phyloP scores from a whole-genome alignment of 1,140 invertebrate species.

The Ladona fulva region DNA sequence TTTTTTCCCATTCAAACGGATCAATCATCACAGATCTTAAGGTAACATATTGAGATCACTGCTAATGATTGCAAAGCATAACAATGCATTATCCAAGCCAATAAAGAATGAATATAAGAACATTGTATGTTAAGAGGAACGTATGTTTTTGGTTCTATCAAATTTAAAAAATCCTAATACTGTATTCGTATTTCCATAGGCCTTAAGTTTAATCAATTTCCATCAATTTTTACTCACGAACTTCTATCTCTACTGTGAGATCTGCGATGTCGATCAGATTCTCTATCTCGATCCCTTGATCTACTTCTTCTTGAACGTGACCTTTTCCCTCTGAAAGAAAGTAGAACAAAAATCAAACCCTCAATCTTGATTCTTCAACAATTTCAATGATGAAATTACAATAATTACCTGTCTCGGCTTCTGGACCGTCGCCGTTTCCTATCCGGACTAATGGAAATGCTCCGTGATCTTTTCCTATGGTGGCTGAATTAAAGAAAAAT shows the following conservation, averaged over 20 bases:
- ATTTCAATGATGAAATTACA: conserved; percentile 15
- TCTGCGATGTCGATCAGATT: conserved; percentile 30
- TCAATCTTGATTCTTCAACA: not conserved
- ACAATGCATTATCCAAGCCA: too few species aligned
- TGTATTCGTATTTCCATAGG: too few species aligned
- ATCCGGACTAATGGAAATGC: conserved; percentile 43
- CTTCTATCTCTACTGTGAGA: conserved; percentile 40
- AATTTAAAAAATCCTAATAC: too few species aligned
- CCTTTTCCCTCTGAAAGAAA: conserved; percentile 22
- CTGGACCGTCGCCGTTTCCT: conserved; percentile 52
- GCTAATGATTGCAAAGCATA: too few species aligned
- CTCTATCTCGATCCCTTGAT: conserved; percentile 34
- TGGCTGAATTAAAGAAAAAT: conserved; percentile 35
- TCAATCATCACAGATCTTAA: too few species aligned
- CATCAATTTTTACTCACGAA: conserved; percentile 27
- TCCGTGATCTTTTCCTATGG: conserved; percentile 30
- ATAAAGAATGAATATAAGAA: too few species aligned
- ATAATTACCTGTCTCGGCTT: conserved; percentile 46
- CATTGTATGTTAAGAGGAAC: too few species aligned
- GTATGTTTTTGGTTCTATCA: too few species aligned
- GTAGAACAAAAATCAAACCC: not conserved
- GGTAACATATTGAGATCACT: too few species aligned
- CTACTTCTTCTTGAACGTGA: conserved; percentile 29
- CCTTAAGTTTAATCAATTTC: too few species aligned
- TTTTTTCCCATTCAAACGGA: too few species aligned